Conservation (phyloP, 1,140 invertebrate species). For the Aphidius gifuensis region DNA sequence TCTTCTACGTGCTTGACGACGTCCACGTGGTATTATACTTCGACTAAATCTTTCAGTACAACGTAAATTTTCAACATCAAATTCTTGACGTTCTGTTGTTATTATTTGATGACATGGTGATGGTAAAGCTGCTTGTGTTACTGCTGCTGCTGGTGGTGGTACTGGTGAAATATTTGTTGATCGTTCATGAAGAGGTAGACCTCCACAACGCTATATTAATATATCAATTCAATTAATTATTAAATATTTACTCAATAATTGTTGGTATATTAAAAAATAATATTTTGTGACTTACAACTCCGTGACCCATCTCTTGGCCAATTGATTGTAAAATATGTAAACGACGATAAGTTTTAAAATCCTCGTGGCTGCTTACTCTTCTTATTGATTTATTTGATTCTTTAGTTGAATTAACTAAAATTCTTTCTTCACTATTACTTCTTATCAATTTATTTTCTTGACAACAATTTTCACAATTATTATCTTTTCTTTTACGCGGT, state of each 20-base stretch:
- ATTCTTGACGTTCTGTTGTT: conserved; percentile 48
- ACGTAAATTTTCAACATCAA: conserved; percentile 54
- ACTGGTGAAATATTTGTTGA: conserved; percentile 47
- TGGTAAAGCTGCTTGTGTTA: conserved; percentile 41
- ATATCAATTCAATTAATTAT: conserved; percentile 1
- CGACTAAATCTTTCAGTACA: conserved; percentile 60
- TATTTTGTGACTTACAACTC: conserved; percentile 37
- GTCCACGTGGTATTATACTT: conserved; percentile 52
- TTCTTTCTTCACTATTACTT: conserved; percentile 67
- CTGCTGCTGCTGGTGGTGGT: conserved; percentile 16
- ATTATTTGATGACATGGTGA: conserved; percentile 43
- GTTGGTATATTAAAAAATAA: too few species aligned
- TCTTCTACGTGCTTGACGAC: conserved; percentile 45
- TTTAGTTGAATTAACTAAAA: conserved; percentile 44
- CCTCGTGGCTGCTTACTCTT: conserved; percentile 64
- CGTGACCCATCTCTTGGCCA: conserved; percentile 49
- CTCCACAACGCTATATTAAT: conserved; percentile 41
- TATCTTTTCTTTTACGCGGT: conserved; percentile 73
- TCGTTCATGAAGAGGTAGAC: conserved; percentile 48
- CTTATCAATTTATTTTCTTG: conserved; percentile 73
- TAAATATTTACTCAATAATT: too few species aligned
- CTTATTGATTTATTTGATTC: conserved; percentile 56
- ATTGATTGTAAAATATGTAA: conserved; percentile 46
- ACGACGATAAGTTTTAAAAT: conserved; percentile 59
- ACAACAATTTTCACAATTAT: conserved; percentile 62